Evolutionary conservation across 1,140 invertebrate genomes (phyloP).

Genomic region (Rhagoletis zephyria): DNA sequence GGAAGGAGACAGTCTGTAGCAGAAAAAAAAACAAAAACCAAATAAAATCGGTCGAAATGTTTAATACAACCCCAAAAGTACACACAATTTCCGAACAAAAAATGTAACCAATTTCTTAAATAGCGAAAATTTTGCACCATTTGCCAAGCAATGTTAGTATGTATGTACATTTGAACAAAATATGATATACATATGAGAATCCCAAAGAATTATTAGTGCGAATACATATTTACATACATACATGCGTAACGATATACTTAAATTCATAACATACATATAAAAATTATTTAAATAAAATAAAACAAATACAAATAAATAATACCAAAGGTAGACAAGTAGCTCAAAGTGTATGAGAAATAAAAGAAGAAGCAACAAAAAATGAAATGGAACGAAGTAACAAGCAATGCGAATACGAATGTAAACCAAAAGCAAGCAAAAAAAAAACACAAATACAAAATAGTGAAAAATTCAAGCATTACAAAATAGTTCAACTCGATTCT

Average conservation of each 20-base stretch:
- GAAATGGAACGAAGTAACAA: neutral
- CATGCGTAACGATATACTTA: constrained; percentile 3
- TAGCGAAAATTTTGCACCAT: constrained; percentile 12
- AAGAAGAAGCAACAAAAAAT: too few species aligned
- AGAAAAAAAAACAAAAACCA: neutral
- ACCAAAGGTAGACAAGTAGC: neutral
- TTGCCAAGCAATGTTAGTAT: neutral
- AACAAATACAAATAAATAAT: neutral
- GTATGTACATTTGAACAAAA: neutral
- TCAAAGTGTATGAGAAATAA: too few species aligned
- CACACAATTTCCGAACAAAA: neutral
- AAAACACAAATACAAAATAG: neutral
- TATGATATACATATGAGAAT: neutral
- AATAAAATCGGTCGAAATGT: too few species aligned
- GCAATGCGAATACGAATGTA: neutral
- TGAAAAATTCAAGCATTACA: constrained; percentile 10
- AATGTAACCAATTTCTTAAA: constrained; percentile 38
- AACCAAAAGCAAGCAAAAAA: neutral
- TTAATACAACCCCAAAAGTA: too few species aligned
- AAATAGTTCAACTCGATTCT: constrained; percentile 47
- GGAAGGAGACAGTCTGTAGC: too few species aligned
- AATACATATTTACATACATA: constrained; percentile 26
- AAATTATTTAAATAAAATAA: neutral
- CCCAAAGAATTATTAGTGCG: neutral
- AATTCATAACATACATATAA: neutral